Evolutionary conservation across 2,797 vertebrate genomes (phyloP), one percentile per base, ranked within the genome.

Genomic region (Chaenodraco wilsoni): DNA sequence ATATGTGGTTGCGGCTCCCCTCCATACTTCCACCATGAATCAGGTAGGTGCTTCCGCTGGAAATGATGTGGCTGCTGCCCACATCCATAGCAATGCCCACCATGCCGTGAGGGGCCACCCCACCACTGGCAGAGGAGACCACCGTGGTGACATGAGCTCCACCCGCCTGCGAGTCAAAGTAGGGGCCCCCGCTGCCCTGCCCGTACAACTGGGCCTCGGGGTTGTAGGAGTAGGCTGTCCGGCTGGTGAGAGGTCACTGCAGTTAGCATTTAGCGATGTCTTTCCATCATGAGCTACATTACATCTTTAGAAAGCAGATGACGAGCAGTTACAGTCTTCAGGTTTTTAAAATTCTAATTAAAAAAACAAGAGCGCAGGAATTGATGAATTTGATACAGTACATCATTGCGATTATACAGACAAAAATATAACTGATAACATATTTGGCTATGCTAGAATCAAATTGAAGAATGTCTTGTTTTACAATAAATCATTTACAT

Each of bases 81-180:
- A 98, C 95, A 6, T 99, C 98, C 98, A 99, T 97, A 78, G 97
- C 82, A 76, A 99, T 97, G 92, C 97, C 98, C 93, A 99, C 98
- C 98, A 99, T 98, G 92, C 96, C 85, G 55, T 99, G 98, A 46
- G 96, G 88, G 50, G 96, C 95, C 74, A 96, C 90, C 9, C 90
- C 95, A 1, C 95, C 92, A 4, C 96, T 93, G 59, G 96, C 95
- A 43, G 97, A 97, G 9, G 97, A 97, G 68, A 97, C 94, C 68
- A 97, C 97, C 0, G 97, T 96, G 76, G 97, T 97, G 92, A 97
- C 97, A 83, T 97, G 97, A 72, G 95, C 88, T 1, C 96, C 95
- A 3, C 96, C 94, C 2, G 95, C 94, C 70, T 96, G 96, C 0
- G 96, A 91, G 87, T 99, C 98, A 40, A 99, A 99, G 89, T 99